phyloP scores from a whole-genome alignment of 1,140 invertebrate species.

The Andrena cerasifolii region DNA sequence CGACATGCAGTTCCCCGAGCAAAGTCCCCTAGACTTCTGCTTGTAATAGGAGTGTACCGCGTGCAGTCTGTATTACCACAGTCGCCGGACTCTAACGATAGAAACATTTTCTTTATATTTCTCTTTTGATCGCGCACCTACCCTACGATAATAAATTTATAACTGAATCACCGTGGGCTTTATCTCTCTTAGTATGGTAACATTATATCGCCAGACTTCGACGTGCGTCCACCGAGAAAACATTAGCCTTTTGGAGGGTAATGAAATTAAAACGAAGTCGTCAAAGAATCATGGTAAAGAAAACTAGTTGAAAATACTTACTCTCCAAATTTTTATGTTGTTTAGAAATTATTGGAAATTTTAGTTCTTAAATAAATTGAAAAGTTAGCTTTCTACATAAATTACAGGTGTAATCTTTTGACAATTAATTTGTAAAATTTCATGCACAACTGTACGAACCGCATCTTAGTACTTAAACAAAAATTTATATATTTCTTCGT shows the following conservation, averaged over 20 bases:
- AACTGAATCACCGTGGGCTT: not conserved
- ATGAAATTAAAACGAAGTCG: not conserved
- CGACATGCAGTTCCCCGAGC: conserved; percentile 29
- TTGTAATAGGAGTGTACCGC: conserved; percentile 19
- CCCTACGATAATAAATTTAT: conserved; percentile 2
- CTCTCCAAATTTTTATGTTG: no score
- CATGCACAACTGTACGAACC: no score
- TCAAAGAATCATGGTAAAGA: not conserved
- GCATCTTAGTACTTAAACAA: no score
- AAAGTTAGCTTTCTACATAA: no score
- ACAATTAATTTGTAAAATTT: no score
- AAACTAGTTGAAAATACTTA: not conserved
- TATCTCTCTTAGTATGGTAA: not conserved
- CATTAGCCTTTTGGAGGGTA: not conserved
- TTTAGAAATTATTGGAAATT: no score
- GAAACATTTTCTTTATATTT: conserved; percentile 68
- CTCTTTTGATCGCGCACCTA: not conserved
- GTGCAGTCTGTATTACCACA: conserved; percentile 30
- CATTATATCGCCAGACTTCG: not conserved
- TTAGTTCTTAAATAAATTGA: no score
- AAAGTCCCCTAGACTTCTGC: conserved; percentile 31
- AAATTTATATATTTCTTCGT: no score
- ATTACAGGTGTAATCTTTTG: no score
- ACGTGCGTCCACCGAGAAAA: not conserved
- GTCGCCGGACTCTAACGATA: conserved; percentile 18